Evolutionary conservation across 2,113 vertebrate genomes (phyloP).

Genomic region (Hyla sarda): DNA sequence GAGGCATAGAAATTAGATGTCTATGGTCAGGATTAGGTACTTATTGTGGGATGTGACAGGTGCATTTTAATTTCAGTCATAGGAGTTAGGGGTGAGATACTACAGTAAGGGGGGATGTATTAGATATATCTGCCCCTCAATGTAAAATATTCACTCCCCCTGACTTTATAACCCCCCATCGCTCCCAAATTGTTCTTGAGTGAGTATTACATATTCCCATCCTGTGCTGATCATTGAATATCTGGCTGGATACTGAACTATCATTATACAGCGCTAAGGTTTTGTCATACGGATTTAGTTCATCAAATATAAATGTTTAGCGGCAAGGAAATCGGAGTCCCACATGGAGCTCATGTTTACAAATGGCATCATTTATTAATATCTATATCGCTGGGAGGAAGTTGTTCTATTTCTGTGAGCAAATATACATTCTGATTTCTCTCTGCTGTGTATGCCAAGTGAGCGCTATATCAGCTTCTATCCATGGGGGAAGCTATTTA

Average conservation of each 20-base stretch:
- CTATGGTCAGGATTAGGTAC: too few relatives aligned
- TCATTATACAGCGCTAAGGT: not conserved
- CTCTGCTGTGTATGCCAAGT: constrained; percentile 8
- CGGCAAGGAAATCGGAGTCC: not conserved
- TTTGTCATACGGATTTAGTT: constrained; percentile 24
- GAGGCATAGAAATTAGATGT: too few relatives aligned
- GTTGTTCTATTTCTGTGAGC: constrained; percentile 22
- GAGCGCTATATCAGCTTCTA: constrained; percentile 11
- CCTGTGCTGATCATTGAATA: not conserved
- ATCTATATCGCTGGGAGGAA: constrained; percentile 29
- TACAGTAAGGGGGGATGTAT: too few relatives aligned
- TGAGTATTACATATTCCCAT: not conserved
- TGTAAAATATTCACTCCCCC: too few relatives aligned
- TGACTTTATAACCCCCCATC: too few relatives aligned
- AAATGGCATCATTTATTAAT: constrained; percentile 37
- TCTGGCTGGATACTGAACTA: not conserved
- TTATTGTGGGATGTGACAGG: too few relatives aligned
- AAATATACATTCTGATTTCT: constrained; percentile 36
- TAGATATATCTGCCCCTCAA: too few relatives aligned
- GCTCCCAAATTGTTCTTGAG: not conserved
- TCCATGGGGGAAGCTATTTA: constrained; percentile 28
- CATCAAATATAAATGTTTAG: constrained; percentile 1
- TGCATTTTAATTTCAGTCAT: too few relatives aligned
- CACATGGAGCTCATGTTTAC: constrained; percentile 40
- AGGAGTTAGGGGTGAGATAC: too few relatives aligned